Percentiles rank a stretch among this genome's conserved stretches.
These are phyloP conservation scores for Cephus pygmeus DNA, from an alignment of 2,888 invertebrate genomes.

Conservation along the genomic window DNA sequence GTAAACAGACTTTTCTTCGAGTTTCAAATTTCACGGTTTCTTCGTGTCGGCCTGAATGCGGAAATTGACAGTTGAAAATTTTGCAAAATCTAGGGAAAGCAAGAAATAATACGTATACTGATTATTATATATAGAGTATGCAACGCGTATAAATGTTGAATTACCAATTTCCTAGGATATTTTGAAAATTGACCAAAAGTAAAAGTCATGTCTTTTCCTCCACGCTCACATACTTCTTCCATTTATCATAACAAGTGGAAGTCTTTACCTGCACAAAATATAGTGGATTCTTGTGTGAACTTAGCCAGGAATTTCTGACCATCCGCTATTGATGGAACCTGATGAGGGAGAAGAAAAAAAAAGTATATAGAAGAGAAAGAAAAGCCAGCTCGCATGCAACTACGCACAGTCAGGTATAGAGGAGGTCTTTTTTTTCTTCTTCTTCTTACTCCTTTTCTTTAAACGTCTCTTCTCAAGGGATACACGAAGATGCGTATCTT, in stretches of 20 bases:
- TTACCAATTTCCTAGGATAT: not conserved
- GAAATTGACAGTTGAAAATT: not conserved
- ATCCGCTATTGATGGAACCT: no score
- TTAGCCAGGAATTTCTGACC: no score
- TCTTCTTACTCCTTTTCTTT: constrained; percentile 1
- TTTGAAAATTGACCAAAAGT: not conserved
- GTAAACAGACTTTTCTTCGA: not conserved
- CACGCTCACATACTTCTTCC: no score
- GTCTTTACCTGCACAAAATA: no score
- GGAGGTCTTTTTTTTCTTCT: not conserved
- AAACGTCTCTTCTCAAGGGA: not conserved
- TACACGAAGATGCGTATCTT: constrained; percentile 16
- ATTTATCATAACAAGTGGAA: no score
- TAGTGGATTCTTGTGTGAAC: no score
- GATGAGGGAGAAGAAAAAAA: no score
- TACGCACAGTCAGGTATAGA: no score
- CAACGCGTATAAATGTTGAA: not conserved
- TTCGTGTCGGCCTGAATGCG: not conserved
- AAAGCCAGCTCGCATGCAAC: no score
- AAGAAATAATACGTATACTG: not conserved
- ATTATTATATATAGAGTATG: not conserved
- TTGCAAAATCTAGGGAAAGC: not conserved
- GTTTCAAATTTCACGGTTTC: not conserved
- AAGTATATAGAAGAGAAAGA: no score
- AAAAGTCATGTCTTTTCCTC: not conserved